Evolutionary conservation across 2,888 invertebrate genomes (phyloP).

Genomic region (Eurytoma californica): DNA sequence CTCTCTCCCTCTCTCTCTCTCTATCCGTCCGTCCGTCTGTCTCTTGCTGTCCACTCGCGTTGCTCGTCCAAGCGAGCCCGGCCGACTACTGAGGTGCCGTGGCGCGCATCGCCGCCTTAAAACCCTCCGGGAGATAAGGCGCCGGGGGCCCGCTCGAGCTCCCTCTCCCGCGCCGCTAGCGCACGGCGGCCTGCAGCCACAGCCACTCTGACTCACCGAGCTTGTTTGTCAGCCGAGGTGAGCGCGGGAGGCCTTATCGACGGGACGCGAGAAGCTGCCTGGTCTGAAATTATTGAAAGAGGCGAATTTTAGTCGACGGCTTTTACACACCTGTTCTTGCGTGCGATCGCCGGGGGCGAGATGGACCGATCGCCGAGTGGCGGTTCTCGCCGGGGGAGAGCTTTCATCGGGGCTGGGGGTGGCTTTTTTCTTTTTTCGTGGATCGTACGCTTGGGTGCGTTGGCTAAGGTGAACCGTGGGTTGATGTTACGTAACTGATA

Average conservation of each 20-base stretch:
- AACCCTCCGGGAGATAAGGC: constrained; percentile 61
- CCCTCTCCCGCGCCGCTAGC: background rate
- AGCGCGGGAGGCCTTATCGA: background rate
- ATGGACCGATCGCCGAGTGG: too few species aligned
- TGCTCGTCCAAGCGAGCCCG: constrained; percentile 2
- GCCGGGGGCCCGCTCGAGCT: background rate
- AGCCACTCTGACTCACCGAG: constrained; percentile 19
- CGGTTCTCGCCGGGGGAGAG: too few species aligned
- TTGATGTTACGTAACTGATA: too few species aligned
- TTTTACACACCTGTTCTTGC: too few species aligned
- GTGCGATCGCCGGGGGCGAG: too few species aligned
- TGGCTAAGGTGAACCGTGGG: too few species aligned
- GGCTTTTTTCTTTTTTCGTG: too few species aligned
- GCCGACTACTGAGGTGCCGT: constrained; percentile 54
- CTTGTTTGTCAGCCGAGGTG: constrained; percentile 9
- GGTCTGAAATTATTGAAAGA: too few species aligned
- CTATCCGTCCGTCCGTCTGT: background rate
- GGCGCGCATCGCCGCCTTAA: constrained; percentile 57
- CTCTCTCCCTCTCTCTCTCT: background rate
- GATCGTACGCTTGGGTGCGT: too few species aligned
- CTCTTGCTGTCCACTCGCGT: background rate
- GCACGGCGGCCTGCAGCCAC: background rate
- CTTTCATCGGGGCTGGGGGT: too few species aligned
- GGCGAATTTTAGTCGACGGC: too few species aligned
- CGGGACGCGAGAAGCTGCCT: too few species aligned